phyloP scores from a whole-genome alignment of 2,797 vertebrate species.

The Squalus acanthias region DNA sequence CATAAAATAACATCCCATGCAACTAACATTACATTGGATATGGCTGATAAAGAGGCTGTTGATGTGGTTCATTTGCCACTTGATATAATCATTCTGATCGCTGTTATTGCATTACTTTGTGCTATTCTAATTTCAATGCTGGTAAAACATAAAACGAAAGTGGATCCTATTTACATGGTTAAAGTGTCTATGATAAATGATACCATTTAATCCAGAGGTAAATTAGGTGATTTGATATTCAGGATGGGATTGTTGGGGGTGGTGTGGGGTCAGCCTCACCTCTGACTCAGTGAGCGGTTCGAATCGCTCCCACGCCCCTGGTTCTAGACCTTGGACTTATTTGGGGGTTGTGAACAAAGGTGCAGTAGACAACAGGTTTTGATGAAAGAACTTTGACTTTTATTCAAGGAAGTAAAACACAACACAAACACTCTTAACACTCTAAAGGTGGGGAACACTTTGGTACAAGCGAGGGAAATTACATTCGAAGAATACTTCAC shows the following conservation, averaged over 20 bases:
- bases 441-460: too few relatives aligned
- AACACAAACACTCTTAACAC: too few relatives aligned
- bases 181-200: neutral
- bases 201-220: neutral
- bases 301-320: too few relatives aligned
- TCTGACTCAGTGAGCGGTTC: too few relatives aligned
- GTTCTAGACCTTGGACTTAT: too few relatives aligned
- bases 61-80: neutral
- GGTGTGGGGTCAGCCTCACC: too few relatives aligned
- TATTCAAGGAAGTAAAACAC: too few relatives aligned
- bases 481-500: too few relatives aligned
- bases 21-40: neutral
- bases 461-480: too few relatives aligned
- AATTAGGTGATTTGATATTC: neutral
- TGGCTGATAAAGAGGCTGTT: neutral
- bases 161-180: neutral
- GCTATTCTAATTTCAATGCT: neutral
- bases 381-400: too few relatives aligned
- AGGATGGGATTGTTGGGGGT: neutral
- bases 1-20: neutral
- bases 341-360: too few relatives aligned
- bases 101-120: neutral
- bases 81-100: neutral
- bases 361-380: too few relatives aligned
- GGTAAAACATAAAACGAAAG: neutral